phyloP scores from a whole-genome alignment of 2,113 vertebrate genomes.

The Atrichornis clamosus region DNA sequence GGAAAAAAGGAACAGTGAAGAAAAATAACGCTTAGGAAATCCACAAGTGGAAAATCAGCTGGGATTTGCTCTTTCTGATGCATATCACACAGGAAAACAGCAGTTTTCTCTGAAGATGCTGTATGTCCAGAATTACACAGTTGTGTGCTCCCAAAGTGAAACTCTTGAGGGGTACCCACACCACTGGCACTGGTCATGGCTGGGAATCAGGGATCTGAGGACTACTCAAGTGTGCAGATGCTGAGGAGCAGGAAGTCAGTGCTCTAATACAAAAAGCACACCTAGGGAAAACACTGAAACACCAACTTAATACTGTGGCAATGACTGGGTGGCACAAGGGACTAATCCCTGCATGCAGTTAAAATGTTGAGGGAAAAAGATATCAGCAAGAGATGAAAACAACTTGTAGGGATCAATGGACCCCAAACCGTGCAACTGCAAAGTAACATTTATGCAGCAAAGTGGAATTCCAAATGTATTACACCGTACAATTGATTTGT shows the following conservation, averaged over 20 bases:
- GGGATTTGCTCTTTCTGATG: neutral
- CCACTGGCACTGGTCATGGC: accelerated
- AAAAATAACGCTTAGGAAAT: neutral
- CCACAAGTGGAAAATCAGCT: neutral
- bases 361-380: neutral
- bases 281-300: neutral
- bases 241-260: neutral
- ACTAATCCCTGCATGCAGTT: neutral
- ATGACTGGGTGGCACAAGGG: neutral
- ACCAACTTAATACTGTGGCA: neutral
- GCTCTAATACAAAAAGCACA: neutral
- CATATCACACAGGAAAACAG: neutral
- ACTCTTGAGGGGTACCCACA: neutral
- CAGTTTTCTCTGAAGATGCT: neutral
- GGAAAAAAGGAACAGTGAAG: neutral
- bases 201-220: neutral
- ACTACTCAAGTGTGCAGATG: neutral
- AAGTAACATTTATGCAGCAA: neutral
- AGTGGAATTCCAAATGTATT: neutral
- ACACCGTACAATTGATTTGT: neutral
- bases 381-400: neutral
- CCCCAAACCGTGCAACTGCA: neutral
- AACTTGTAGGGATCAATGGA: neutral
- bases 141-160: neutral
- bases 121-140: neutral